Evolutionary conservation across 2,797 vertebrate genomes (phyloP), one percentile per base, ranked within the genome.

Genomic region (Gymnodraco acuticeps): DNA sequence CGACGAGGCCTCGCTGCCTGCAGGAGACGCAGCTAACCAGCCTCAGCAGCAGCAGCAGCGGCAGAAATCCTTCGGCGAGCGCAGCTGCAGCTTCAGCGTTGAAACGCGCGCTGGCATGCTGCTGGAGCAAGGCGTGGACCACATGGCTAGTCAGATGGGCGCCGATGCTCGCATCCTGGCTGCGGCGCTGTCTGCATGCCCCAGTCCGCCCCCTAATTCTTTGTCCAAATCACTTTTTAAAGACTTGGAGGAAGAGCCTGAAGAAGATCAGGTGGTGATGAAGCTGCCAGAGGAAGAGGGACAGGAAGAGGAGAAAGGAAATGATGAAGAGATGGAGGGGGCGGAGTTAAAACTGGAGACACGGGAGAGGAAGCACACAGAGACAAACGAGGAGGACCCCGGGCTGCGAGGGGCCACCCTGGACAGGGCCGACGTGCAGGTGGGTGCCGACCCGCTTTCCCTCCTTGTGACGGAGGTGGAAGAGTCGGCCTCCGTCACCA

Each of bases 31-130:
- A 1, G 43, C 54, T 2, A 63, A 58, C 13, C 84, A 51, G 65
- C 0, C 84, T 81, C 96, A 92, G 23, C 95, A 95, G 81, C 96
- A 92, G 23, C 95, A 95, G 81, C 97, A 96, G 92, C 87, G 95
- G 17, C 96, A 96, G 80, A 99, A 97, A 77, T 78, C 95, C 70
- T 98, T 98, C 60, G 73, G 95, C 1, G 97, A 98, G 78, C 97
- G 97, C 85, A 99, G 97, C 88, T 98, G 98, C 75, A 99, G 98
- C 90, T 99, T 99, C 85, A 99, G 97, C 14, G 95, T 95, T 17
- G 98, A 98, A 88, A 97, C 94, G 56, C 95, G 95, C 48, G 96
- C 97, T 0, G 96, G 96, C 61, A 99, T 98, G 97, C 94, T 98
- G 19, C 88, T 94, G 15, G 97, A 99, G 90, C 96, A 97, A 78